Conservation (phyloP, 2,113 vertebrate species). For the Coturnix japonica region DNA sequence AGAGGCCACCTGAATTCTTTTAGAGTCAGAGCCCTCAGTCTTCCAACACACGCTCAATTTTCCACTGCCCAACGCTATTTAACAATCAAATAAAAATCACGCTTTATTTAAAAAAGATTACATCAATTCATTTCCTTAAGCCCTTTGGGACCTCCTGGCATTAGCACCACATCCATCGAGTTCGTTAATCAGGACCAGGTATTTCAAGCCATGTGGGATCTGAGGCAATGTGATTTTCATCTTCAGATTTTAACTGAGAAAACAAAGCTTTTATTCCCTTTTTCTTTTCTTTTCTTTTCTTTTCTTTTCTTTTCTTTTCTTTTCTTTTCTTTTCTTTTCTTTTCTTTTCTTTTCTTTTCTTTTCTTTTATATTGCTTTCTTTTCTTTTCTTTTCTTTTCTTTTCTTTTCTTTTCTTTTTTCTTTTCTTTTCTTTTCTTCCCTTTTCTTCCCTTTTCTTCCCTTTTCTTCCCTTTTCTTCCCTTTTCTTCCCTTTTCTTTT, state of each 20-base stretch:
- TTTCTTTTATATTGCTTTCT: no score
- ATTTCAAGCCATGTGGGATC: background rate
- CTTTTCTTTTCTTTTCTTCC: no score
- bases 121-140: background rate
- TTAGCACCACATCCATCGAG: background rate
- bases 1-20: background rate
- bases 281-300: no score
- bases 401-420: no score
- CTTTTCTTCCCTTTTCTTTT: no score
- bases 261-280: background rate
- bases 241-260: background rate
- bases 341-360: no score
- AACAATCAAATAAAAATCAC: background rate
- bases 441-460: background rate
- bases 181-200: background rate
- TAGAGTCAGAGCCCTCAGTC: background rate
- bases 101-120: background rate
- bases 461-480: no score
- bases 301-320: no score
- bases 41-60: background rate
- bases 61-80: background rate
- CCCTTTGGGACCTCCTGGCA: background rate
- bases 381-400: no score
- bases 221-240: background rate
- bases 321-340: no score